phyloP scores from a whole-genome alignment of 2,113 vertebrate genomes.

The Dinomys branickii region DNA sequence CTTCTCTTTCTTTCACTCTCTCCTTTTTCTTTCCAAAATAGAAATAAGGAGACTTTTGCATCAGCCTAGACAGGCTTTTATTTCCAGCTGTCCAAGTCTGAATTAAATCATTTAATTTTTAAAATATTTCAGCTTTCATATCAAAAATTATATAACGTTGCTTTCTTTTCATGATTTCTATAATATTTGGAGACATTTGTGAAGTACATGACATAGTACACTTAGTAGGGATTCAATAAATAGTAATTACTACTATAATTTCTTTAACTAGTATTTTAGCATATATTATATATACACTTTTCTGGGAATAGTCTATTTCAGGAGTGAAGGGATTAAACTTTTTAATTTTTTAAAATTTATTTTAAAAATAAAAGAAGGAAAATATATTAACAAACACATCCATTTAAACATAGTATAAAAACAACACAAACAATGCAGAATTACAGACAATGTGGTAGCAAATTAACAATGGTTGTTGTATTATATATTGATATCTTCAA shows the following conservation, averaged over 20 bases:
- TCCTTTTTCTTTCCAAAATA: neutral
- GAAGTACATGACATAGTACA: neutral
- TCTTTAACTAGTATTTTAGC: neutral
- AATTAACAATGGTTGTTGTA: no score
- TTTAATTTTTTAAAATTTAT: no score
- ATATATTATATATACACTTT: neutral
- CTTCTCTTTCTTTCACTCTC: neutral
- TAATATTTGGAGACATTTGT: conserved; percentile 1
- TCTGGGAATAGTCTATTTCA: neutral
- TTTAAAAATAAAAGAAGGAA: no score
- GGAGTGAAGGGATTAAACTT: accelerated
- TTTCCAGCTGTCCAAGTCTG: neutral
- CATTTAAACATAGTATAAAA: no score
- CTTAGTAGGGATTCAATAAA: neutral
- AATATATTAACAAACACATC: no score
- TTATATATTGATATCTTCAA: no score
- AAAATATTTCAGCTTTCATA: neutral
- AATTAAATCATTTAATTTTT: neutral
- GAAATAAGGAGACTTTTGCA: neutral
- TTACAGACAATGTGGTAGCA: no score
- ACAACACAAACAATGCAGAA: no score
- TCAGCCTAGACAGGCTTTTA: neutral
- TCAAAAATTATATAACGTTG: neutral
- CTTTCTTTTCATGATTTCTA: conserved; percentile 16
- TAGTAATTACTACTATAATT: neutral